Evolutionary conservation across 1,140 invertebrate genomes (phyloP), one percentile per base, ranked within the genome.

Genomic region (Orius laevigatus): DNA sequence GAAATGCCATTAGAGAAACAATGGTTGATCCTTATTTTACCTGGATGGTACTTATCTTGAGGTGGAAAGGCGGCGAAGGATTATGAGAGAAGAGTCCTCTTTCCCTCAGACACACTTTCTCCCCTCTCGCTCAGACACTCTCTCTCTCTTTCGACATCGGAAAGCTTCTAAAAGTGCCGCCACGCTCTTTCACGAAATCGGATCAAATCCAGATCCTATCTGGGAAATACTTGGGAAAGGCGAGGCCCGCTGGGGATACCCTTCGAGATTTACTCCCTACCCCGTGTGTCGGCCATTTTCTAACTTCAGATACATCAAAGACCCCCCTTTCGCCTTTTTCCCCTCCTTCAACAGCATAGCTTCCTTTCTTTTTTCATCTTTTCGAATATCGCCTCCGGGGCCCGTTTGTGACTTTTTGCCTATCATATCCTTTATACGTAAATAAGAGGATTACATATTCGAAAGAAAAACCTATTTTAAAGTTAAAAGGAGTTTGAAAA

Each of bases 111-210:
- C 25, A 25, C 25, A 25, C 25, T 25, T 25, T 25, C 25, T 25
- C 25, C 8, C 25, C 8, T 25, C 25, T 25, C 25, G 25, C 25
- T 25, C 25, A 25, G 25, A 8, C 25, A 8, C 25, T 25, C 25
- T 25, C 25, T 25, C 25, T 25, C 25, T 38, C 45, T 47, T 47
- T 47, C 38, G 20, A 12, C 45, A 20, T 35, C 33, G 45, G 40
- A 48, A 39, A 39, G 47, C 47, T 48, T 48, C 40, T 35, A 35
- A 5, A 12, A 38, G 36, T 38, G 36, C 36, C 36, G 15, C 36
- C n/a, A 38, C n/a, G 36, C 36, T 38, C 36, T 38, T 38, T 38
- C 36, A 38, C n/a, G 10, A 38, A 16, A 38, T 38, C n/a, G 25
- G 25, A 25, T 25, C 25, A 25, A 38, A 38, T 14, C 36, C 15